These are phyloP conservation scores for Misgurnus mizolepis DNA, from an alignment of 2,113 vertebrate species.

Conservation along the genomic window DNA sequence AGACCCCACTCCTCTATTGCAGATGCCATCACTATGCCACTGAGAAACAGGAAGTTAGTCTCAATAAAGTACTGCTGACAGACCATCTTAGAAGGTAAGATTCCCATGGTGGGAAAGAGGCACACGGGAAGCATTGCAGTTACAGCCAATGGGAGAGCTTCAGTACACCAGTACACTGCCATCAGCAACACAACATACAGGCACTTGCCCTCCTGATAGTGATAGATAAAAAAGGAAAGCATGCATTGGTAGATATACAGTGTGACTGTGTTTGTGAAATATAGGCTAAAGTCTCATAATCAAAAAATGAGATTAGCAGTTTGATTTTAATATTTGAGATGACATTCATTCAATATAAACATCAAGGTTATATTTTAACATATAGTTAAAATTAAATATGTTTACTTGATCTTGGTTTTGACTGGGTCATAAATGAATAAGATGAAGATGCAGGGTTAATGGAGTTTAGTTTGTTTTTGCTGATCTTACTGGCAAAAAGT, in stretches of 20 bases:
- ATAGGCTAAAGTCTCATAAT: too few species aligned
- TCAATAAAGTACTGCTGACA: conserved; percentile 96
- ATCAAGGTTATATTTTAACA: too few species aligned
- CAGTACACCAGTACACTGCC: conserved; percentile 94
- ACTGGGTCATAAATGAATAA: too few species aligned
- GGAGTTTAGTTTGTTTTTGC: too few species aligned
- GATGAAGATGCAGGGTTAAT: too few species aligned
- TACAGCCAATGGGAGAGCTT: conserved; percentile 91
- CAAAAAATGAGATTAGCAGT: background rate
- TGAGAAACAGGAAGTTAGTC: conserved; percentile 96
- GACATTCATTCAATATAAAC: too few species aligned
- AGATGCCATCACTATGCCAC: conserved; percentile 92
- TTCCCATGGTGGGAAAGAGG: conserved; percentile 91
- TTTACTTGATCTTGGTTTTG: too few species aligned
- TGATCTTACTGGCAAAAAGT: too few species aligned
- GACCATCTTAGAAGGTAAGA: conserved; percentile 87
- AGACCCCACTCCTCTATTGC: conserved; percentile 97
- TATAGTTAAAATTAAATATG: too few species aligned
- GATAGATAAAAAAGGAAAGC: background rate
- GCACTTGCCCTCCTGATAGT: conserved; percentile 90
- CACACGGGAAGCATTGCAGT: conserved; percentile 91
- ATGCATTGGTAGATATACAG: background rate
- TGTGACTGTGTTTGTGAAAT: too few species aligned
- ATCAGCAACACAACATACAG: conserved; percentile 93
- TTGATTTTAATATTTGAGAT: too few species aligned